A percentile compares a stretch with the other conserved stretches of the same genome.
phyloP scores from a whole-genome alignment of 2,888 invertebrate species.

The Steinernema hermaphroditum region DNA sequence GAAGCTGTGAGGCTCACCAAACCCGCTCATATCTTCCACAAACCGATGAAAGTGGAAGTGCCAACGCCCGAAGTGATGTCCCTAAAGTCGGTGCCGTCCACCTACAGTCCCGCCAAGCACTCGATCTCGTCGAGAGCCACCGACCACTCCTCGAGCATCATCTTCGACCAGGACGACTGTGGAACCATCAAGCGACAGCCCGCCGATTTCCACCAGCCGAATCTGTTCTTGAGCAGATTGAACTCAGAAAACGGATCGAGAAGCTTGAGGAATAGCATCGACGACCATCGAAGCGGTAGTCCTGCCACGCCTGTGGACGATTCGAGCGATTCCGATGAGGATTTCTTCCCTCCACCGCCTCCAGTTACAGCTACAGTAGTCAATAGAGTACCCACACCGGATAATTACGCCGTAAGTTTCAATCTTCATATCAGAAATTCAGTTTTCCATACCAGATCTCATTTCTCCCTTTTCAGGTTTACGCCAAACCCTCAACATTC shows the following conservation, averaged over 20 bases:
- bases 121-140: conserved; percentile 36
- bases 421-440: neutral
- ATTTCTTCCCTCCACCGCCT: conserved; percentile 61
- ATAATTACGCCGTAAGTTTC: neutral
- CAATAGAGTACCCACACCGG: neutral
- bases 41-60: conserved; percentile 20
- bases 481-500: conserved; percentile 8
- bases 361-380: conserved; percentile 33
- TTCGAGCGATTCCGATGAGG: conserved; percentile 61
- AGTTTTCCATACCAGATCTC: no score
- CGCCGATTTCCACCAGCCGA: conserved; percentile 35
- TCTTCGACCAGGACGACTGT: conserved; percentile 47
- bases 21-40: neutral
- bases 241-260: neutral
- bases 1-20: conserved; percentile 34
- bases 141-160: conserved; percentile 37
- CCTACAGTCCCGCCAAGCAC: conserved; percentile 30
- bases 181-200: conserved; percentile 64
- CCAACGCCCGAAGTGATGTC: neutral
- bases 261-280: neutral
- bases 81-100: conserved; percentile 14
- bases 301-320: neutral
- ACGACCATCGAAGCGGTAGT: neutral
- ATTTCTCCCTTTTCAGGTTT: conserved; percentile 1
- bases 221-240: neutral